Evolutionary conservation across 2,888 invertebrate genomes (phyloP).

Genomic region (Caradrina kadenii): DNA sequence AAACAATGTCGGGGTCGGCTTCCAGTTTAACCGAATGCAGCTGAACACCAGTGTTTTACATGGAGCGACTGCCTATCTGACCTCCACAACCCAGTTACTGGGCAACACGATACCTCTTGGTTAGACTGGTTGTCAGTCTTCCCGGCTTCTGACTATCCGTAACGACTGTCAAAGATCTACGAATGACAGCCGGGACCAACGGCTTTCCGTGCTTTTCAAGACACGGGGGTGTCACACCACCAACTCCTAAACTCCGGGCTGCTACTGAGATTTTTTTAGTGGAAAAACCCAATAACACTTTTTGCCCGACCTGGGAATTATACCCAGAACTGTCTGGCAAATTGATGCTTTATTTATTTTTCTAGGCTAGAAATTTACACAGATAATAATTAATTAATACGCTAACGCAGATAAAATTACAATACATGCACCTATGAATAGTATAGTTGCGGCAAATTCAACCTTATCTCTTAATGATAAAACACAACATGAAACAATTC

Average conservation of each 20-base stretch:
- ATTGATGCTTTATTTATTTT: not conserved
- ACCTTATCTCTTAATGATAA: slow-evolving; percentile 3
- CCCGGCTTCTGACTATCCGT: not conserved
- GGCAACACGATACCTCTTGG: no score
- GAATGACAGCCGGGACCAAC: not conserved
- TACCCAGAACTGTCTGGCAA: no score
- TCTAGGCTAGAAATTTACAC: not conserved
- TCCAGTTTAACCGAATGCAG: no score
- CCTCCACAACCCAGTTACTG: no score
- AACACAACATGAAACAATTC: not conserved
- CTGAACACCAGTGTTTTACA: no score
- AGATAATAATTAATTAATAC: slow-evolving; percentile 11
- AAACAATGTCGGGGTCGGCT: not conserved
- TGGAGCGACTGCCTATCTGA: no score
- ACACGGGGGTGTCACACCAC: no score
- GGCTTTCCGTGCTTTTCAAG: no score
- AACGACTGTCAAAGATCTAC: not conserved
- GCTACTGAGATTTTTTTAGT: no score
- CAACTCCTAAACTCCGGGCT: no score
- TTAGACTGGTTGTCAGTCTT: not conserved
- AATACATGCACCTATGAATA: not conserved
- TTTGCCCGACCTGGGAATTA: no score
- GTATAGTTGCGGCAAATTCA: slow-evolving; percentile 9
- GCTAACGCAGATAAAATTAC: slow-evolving; percentile 19
- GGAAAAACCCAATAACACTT: no score